Evolutionary conservation across 1,140 invertebrate species (phyloP).

Genomic region (Chironomus striatipennis): DNA sequence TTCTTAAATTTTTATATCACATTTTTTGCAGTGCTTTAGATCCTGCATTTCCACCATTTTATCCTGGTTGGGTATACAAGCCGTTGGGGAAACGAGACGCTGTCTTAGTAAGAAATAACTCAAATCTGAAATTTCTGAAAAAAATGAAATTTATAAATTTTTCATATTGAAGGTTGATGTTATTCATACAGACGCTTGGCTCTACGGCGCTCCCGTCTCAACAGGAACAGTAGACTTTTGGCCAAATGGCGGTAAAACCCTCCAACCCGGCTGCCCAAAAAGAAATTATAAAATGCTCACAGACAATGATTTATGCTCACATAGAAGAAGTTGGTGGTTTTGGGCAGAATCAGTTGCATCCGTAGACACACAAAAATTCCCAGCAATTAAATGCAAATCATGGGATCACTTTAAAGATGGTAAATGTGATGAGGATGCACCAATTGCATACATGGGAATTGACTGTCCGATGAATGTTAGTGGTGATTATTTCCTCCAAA

Average conservation of each 20-base stretch:
- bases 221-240: slow-evolving; percentile 54
- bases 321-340: slow-evolving; percentile 52
- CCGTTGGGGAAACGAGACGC: slow-evolving; percentile 55
- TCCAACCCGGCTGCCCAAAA: slow-evolving; percentile 49
- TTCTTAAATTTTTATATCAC: no score
- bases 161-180: slow-evolving; percentile 45
- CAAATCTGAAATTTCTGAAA: no score
- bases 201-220: slow-evolving; percentile 45
- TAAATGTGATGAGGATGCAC: slow-evolving; percentile 29
- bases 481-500: slow-evolving; percentile 42
- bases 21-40: slow-evolving; percentile 41
- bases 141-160: no score
- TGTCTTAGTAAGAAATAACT: not conserved
- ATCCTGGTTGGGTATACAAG: slow-evolving; percentile 44
- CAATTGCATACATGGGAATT: slow-evolving; percentile 32
- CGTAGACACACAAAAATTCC: slow-evolving; percentile 42
- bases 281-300: slow-evolving; percentile 37
- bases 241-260: slow-evolving; percentile 49
- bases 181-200: slow-evolving; percentile 57
- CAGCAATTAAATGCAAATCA: slow-evolving; percentile 38
- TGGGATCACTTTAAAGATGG: slow-evolving; percentile 41
- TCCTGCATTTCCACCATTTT: slow-evolving; percentile 52
- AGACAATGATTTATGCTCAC: slow-evolving; percentile 49
- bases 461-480: slow-evolving; percentile 35
- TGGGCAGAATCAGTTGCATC: slow-evolving; percentile 49